Percentiles rank a stretch among this genome's conserved stretches.
Conservation (phyloP, 2,888 invertebrate genomes). For the Xylocampa areola region DNA sequence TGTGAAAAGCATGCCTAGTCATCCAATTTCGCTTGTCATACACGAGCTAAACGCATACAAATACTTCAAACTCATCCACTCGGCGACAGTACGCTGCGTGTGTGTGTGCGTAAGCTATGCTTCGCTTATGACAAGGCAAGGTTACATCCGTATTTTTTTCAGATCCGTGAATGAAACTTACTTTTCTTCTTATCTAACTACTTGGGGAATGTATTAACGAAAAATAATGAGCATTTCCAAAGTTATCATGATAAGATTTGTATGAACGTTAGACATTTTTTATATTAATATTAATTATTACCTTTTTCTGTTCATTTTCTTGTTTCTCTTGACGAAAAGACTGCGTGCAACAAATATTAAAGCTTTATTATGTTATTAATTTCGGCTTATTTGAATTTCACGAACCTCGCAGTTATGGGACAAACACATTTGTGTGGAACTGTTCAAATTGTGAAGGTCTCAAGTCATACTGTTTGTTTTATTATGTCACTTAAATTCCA, state of each 20-base stretch:
- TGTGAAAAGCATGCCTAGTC: too few relatives aligned
- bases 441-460: too few relatives aligned
- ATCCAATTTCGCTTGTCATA: too few relatives aligned
- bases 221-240: conserved; percentile 21
- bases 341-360: conserved; percentile 80
- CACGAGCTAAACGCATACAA: too few relatives aligned
- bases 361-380: conserved; percentile 18
- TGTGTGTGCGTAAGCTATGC: too few relatives aligned
- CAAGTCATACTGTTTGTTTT: too few relatives aligned
- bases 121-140: too few relatives aligned
- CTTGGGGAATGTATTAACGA: background rate
- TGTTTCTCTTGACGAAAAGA: conserved; percentile 79
- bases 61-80: too few relatives aligned
- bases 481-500: too few relatives aligned
- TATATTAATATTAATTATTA: conserved; percentile 59
- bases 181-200: background rate
- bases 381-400: background rate
- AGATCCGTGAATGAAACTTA: too few relatives aligned
- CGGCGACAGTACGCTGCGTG: too few relatives aligned
- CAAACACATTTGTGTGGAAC: conserved; percentile 14
- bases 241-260: conserved; percentile 22
- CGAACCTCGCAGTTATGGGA: background rate
- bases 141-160: too few relatives aligned
- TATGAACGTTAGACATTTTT: conserved; percentile 35
- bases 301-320: conserved; percentile 77